These are phyloP conservation scores for Periophthalmus modestus DNA, from an alignment of 2,113 vertebrate species.

Conservation along the genomic window DNA sequence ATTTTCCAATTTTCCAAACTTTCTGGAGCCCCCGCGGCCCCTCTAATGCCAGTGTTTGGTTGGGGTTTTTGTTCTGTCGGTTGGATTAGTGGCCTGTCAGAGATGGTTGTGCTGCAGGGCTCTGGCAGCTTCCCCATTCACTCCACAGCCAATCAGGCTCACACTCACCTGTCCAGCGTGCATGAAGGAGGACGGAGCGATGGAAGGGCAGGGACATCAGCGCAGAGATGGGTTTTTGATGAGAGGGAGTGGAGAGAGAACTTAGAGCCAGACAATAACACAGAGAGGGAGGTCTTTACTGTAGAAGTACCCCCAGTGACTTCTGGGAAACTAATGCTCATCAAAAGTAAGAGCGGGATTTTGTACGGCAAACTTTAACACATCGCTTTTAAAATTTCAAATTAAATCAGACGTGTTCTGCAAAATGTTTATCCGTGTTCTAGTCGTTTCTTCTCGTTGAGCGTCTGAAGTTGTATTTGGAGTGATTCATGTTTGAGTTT, in stretches of 20 bases:
- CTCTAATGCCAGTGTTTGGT: constrained; percentile 67
- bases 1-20: constrained; percentile 56
- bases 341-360: not conserved
- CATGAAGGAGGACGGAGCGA: constrained; percentile 61
- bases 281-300: not conserved
- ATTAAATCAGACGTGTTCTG: no score
- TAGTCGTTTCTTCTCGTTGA: no score
- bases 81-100: constrained; percentile 83
- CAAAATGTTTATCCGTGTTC: no score
- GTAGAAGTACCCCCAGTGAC: not conserved
- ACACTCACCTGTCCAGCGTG: constrained; percentile 74
- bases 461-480: no score
- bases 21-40: constrained; percentile 54
- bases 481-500: no score
- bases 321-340: not conserved
- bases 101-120: constrained; percentile 70
- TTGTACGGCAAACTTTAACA: not conserved
- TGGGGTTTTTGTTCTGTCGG: constrained; percentile 70
- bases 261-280: constrained; percentile 19
- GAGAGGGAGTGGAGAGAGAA: constrained; percentile 44
- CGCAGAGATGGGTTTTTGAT: constrained; percentile 50
- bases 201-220: constrained; percentile 63
- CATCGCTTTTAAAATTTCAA: not conserved
- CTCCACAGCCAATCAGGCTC: constrained; percentile 69
- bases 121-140: constrained; percentile 71